phyloP scores from a whole-genome alignment of 2,113 vertebrate species.

The Cynopterus brachyotis region DNA sequence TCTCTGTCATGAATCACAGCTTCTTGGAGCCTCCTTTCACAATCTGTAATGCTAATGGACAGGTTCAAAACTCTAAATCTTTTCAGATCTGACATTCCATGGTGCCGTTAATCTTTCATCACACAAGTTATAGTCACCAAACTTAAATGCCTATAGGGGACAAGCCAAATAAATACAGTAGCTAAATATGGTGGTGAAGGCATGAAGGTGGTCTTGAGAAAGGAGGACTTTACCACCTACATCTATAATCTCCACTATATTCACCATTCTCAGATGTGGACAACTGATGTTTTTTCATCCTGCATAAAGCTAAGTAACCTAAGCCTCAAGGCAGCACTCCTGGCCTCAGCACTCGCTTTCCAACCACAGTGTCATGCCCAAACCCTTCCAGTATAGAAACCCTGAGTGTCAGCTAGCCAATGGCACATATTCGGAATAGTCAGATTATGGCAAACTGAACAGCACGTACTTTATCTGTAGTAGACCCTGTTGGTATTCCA shows the following conservation, averaged over 20 bases:
- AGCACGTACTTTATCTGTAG: no score
- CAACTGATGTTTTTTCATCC: neutral
- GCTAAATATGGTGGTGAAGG: neutral
- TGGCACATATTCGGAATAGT: neutral
- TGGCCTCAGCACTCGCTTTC: neutral
- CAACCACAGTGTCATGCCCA: neutral
- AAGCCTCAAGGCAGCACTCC: neutral
- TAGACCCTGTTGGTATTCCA: neutral
- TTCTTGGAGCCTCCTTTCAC: neutral
- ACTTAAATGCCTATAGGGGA: neutral
- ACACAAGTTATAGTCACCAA: neutral
- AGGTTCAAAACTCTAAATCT: neutral
- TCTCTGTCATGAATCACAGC: neutral
- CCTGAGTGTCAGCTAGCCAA: neutral
- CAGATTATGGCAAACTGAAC: neutral
- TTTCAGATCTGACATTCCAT: neutral
- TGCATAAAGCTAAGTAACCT: neutral
- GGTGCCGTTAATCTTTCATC: neutral
- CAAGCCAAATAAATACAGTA: neutral
- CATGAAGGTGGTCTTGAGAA: neutral
- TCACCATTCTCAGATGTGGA: neutral
- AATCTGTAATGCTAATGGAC: neutral
- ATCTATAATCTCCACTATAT: neutral
- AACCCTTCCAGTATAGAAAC: neutral
- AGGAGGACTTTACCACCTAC: neutral